Conservation (phyloP, 1,140 invertebrate genomes). For the Sycophaga agraensis region DNA sequence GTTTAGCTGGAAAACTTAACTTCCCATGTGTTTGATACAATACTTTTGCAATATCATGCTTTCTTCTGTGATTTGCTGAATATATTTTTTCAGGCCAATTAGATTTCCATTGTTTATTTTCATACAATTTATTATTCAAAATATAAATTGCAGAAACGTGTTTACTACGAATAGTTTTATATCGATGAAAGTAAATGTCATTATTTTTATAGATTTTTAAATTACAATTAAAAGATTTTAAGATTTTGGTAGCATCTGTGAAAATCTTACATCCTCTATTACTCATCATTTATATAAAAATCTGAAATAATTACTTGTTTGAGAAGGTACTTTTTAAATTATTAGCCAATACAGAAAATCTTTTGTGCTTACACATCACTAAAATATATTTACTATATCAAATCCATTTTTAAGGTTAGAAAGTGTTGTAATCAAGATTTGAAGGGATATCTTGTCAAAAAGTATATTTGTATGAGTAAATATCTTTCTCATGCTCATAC, state of each 20-base stretch:
- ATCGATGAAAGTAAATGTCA: conserved; percentile 22
- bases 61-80: neutral
- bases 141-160: conserved; percentile 14
- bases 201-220: conserved; percentile 17
- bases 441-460: too few species aligned
- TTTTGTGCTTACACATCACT: too few species aligned
- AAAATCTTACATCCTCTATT: conserved; percentile 32
- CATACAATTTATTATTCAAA: neutral
- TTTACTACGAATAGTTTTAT: too few species aligned
- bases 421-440: too few species aligned
- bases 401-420: too few species aligned
- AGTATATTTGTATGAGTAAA: too few species aligned
- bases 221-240: conserved; percentile 19
- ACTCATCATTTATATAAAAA: conserved; percentile 32
- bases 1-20: conserved; percentile 37
- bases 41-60: neutral
- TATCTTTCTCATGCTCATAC: too few species aligned
- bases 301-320: conserved; percentile 23
- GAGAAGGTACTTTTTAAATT: too few species aligned
- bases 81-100: neutral
- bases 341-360: too few species aligned
- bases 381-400: too few species aligned
- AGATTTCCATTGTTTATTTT: conserved; percentile 1
- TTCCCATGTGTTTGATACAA: conserved; percentile 18
- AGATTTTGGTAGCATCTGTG: conserved; percentile 10